A percentile compares a stretch with the other conserved stretches of the same genome.
These are phyloP conservation scores for Campylomormyrus tamandua DNA, from an alignment of 2,113 vertebrate genomes.

Conservation along the genomic window DNA sequence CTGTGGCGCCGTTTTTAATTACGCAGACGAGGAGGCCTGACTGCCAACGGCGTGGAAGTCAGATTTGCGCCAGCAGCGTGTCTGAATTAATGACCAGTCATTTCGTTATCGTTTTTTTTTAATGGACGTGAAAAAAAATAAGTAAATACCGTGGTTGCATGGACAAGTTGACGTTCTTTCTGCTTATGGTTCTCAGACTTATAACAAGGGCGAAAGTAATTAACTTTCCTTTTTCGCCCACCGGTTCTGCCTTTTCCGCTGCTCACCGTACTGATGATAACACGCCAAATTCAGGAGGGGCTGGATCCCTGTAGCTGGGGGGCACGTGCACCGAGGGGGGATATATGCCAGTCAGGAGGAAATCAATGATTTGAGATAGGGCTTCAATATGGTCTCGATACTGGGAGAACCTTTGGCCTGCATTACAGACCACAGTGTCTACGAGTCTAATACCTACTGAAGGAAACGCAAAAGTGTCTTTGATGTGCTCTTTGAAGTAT, in stretches of 20 bases:
- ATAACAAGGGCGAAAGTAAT: background rate
- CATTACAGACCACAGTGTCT: background rate
- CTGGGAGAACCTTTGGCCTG: background rate
- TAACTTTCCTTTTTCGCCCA: background rate
- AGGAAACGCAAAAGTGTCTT: background rate
- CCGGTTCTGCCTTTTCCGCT: background rate
- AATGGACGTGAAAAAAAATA: background rate
- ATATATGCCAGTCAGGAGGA: background rate
- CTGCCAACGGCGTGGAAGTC: background rate
- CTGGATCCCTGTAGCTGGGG: background rate
- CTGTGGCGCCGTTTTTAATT: conserved; percentile 8
- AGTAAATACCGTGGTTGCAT: background rate
- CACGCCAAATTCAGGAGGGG: background rate
- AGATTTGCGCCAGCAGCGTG: background rate
- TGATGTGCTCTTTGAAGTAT: background rate
- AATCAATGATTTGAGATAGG: background rate
- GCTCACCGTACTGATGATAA: background rate
- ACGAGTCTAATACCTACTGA: background rate
- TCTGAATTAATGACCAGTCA: conserved; percentile 21
- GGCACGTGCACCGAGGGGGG: background rate
- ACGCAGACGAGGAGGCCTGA: background rate
- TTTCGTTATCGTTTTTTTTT: background rate
- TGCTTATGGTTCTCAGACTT: background rate
- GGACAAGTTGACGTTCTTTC: background rate
- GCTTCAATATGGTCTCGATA: background rate